phyloP scores from a whole-genome alignment of 2,888 invertebrate genomes.

The Hartigia nigra region DNA sequence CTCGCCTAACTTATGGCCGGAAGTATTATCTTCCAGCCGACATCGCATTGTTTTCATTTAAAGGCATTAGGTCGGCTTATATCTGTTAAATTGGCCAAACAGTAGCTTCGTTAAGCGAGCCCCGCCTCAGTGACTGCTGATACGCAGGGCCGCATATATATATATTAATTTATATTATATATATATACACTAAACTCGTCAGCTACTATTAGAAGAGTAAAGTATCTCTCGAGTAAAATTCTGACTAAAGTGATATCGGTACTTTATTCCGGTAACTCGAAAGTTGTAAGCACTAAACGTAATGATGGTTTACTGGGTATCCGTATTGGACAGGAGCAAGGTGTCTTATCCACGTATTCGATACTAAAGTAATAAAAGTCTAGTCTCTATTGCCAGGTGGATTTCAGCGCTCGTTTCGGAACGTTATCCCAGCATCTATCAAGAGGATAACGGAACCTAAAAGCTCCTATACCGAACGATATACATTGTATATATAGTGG shows the following conservation, averaged over 20 bases:
- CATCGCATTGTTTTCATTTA: constrained; percentile 53
- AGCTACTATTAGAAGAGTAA: neutral
- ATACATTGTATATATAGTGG: neutral
- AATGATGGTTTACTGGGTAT: neutral
- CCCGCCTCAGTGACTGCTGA: neutral
- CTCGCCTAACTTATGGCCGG: constrained; percentile 51
- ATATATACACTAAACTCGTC: neutral
- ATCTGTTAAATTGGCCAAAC: constrained; percentile 36
- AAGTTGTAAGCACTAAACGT: neutral
- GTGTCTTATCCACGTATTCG: neutral
- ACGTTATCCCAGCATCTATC: neutral
- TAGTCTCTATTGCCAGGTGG: neutral
- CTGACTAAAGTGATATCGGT: neutral
- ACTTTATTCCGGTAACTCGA: neutral
- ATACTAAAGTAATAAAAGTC: neutral
- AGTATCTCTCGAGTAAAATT: neutral
- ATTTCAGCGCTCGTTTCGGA: neutral
- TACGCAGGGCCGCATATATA: constrained; percentile 26
- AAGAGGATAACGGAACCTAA: neutral
- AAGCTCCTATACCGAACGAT: neutral
- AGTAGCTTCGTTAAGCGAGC: constrained; percentile 34
- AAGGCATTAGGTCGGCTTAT: constrained; percentile 45
- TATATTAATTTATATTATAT: neutral
- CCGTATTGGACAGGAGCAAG: neutral
- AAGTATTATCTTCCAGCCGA: constrained; percentile 52